phyloP scores from a whole-genome alignment of 2,113 vertebrate genomes.

The Saguinus midas region DNA sequence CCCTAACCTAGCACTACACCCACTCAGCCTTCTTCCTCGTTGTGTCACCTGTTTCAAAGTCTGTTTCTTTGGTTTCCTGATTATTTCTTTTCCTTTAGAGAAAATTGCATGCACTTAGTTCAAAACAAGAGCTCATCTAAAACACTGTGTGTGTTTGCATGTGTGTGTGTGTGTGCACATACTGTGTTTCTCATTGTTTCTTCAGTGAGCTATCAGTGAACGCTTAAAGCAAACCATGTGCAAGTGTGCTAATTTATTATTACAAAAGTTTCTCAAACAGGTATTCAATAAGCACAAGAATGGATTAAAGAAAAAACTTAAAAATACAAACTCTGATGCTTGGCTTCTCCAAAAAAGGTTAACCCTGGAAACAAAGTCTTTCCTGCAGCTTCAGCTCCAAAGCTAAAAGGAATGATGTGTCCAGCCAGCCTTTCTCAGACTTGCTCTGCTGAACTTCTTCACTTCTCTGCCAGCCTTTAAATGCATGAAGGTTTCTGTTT shows the following conservation, averaged over 20 bases:
- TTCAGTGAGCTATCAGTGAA: background rate
- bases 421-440: background rate
- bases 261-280: background rate
- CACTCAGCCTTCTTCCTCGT: background rate
- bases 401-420: fast-evolving
- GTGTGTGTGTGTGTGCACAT: too few species aligned
- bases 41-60: slow-evolving; percentile 56
- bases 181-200: background rate
- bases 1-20: slow-evolving; percentile 15
- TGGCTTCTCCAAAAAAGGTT: background rate
- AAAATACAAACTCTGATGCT: background rate
- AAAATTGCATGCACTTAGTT: slow-evolving; percentile 46
- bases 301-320: slow-evolving; percentile 13
- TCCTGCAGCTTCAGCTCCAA: background rate
- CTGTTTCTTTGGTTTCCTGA: slow-evolving; percentile 13
- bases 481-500: slow-evolving; percentile 56
- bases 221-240: slow-evolving; percentile 27
- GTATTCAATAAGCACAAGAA: slow-evolving; percentile 35
- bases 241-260: slow-evolving; percentile 25
- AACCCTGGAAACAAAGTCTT: background rate
- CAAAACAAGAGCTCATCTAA: slow-evolving; percentile 43
- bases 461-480: background rate
- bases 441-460: background rate
- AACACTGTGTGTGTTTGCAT: background rate
- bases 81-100: slow-evolving; percentile 39